Evolutionary conservation across 2,113 vertebrate species (phyloP).

Genomic region (Stictonetta naevosa): DNA sequence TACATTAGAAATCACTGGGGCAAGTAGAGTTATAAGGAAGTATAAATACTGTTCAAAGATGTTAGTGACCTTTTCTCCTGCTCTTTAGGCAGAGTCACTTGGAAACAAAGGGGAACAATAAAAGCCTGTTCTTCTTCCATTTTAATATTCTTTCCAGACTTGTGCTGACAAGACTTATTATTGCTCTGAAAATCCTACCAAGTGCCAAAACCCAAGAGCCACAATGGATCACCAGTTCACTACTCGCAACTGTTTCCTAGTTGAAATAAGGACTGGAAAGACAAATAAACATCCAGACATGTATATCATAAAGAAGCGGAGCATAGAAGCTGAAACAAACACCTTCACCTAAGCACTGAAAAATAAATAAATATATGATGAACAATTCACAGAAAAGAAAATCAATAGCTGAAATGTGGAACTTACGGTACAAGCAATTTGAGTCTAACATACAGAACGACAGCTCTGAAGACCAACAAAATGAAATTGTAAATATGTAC

Average conservation of each 20-base stretch:
- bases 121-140: neutral
- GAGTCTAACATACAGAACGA: neutral
- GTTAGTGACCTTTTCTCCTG: neutral
- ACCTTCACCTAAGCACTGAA: neutral
- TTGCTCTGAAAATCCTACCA: conserved; percentile 25
- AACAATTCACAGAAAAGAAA: neutral
- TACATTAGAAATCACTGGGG: neutral
- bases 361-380: neutral
- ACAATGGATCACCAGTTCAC: neutral
- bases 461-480: neutral
- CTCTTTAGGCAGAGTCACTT: neutral
- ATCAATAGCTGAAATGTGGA: conserved; percentile 23
- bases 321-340: neutral
- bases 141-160: neutral
- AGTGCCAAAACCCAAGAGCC: conserved; percentile 15
- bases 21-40: neutral
- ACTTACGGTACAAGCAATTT: conserved; percentile 12
- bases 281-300: conserved; percentile 36
- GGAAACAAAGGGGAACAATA: neutral
- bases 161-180: neutral
- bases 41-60: neutral
- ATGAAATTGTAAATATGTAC: neutral
- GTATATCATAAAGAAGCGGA: conserved; percentile 8
- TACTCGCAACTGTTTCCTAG: neutral
- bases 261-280: conserved; percentile 32